phyloP scores from a whole-genome alignment of 2,888 invertebrate species.

The Bhutanitis thaidina region DNA sequence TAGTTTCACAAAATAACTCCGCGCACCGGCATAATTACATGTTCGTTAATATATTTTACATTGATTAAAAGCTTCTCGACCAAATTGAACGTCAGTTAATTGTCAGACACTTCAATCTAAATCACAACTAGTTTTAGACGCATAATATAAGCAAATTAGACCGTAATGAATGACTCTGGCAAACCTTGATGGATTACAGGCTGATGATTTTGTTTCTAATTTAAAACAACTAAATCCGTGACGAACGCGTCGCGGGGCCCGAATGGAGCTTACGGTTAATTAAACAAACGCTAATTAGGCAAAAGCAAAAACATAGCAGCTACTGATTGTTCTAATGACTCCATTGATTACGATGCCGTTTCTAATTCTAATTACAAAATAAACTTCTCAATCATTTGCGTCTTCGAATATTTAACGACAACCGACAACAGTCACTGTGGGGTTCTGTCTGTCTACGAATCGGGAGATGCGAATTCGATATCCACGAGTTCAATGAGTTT shows the following conservation, averaged over 20 bases:
- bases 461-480: too few relatives aligned
- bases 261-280: background rate
- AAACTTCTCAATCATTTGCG: too few relatives aligned
- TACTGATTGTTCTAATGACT: too few relatives aligned
- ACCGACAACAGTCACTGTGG: too few relatives aligned
- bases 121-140: slow-evolving; percentile 15
- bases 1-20: too few relatives aligned
- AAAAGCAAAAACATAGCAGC: background rate
- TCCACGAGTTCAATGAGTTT: too few relatives aligned
- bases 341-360: too few relatives aligned
- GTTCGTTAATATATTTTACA: too few relatives aligned
- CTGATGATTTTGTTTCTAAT: background rate
- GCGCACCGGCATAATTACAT: too few relatives aligned
- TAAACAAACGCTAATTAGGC: background rate
- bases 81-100: slow-evolving; percentile 12
- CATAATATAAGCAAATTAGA: slow-evolving; percentile 16
- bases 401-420: too few relatives aligned
- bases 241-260: background rate
- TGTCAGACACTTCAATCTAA: slow-evolving; percentile 10
- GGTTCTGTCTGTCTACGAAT: too few relatives aligned
- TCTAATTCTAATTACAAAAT: too few relatives aligned
- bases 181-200: slow-evolving; percentile 2
- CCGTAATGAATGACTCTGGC: slow-evolving; percentile 7
- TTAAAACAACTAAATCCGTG: background rate
- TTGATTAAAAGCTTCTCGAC: slow-evolving; percentile 9